Evolutionary conservation across 2,113 vertebrate genomes (phyloP).

Genomic region (Sisor rabdophorus): DNA sequence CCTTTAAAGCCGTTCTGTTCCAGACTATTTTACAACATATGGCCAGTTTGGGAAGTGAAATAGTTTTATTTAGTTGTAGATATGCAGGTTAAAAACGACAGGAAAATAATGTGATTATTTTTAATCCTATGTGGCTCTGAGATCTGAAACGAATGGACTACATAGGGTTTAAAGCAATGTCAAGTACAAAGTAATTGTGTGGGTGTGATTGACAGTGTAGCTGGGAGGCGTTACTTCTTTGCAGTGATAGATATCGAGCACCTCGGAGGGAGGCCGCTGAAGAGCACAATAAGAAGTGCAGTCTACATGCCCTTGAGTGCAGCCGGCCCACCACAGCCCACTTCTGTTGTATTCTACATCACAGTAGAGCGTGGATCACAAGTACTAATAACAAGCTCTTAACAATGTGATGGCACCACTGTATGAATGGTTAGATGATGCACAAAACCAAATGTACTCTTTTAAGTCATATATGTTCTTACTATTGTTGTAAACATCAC

Average conservation of each 20-base stretch:
- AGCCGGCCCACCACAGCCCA: background rate
- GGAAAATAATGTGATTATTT: background rate
- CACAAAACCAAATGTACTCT: background rate
- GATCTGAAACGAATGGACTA: background rate
- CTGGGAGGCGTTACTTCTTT: background rate
- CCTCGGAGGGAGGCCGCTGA: background rate
- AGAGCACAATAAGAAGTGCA: background rate
- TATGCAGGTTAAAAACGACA: background rate
- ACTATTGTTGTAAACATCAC: background rate
- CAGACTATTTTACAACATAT: no score
- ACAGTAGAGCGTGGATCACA: background rate
- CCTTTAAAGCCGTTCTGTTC: no score
- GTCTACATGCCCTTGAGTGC: background rate
- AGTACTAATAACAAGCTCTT: background rate
- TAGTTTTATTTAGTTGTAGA: no score
- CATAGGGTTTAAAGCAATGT: background rate
- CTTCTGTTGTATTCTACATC: background rate
- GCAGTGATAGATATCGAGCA: background rate
- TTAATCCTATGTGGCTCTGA: background rate
- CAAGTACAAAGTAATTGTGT: background rate
- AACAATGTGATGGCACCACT: background rate
- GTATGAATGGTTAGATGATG: background rate
- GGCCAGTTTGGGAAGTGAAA: no score
- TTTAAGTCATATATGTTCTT: background rate
- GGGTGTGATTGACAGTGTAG: no score